Conservation (phyloP, 1,140 invertebrate species). For the Drosophila funebris region DNA sequence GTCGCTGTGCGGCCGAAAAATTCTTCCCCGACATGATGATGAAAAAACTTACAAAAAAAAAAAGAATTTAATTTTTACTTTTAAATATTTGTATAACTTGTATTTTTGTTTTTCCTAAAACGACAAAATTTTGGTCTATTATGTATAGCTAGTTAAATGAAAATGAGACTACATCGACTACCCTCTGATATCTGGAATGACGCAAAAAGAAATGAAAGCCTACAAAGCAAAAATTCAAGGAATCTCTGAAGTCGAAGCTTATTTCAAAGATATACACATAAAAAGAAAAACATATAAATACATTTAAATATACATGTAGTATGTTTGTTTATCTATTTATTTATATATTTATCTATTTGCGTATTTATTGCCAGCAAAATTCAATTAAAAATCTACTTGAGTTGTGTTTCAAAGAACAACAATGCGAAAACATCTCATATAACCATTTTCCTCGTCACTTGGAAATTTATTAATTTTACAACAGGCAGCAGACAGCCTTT, state of each 20-base stretch:
- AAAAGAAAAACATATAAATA: too few relatives aligned
- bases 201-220: conserved; percentile 9
- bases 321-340: conserved; percentile 18
- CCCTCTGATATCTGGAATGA: background rate
- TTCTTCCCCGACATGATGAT: conserved; percentile 20
- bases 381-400: conserved; percentile 63
- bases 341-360: conserved; percentile 38
- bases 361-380: conserved; percentile 54
- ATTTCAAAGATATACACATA: background rate
- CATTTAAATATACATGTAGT: too few relatives aligned
- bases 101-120: conserved; percentile 9
- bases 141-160: background rate
- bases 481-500: background rate
- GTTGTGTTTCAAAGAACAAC: conserved; percentile 26
- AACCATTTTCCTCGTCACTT: conserved; percentile 42
- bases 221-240: background rate
- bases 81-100: background rate
- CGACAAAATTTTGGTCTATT: conserved; percentile 10
- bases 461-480: conserved; percentile 74
- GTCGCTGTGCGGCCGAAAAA: conserved; percentile 15
- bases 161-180: background rate
- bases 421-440: conserved; percentile 29
- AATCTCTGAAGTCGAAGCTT: background rate
- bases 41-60: background rate
- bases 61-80: background rate